Conservation (phyloP, 2,113 vertebrate species). For the Leptobrachium ailaonicum region DNA sequence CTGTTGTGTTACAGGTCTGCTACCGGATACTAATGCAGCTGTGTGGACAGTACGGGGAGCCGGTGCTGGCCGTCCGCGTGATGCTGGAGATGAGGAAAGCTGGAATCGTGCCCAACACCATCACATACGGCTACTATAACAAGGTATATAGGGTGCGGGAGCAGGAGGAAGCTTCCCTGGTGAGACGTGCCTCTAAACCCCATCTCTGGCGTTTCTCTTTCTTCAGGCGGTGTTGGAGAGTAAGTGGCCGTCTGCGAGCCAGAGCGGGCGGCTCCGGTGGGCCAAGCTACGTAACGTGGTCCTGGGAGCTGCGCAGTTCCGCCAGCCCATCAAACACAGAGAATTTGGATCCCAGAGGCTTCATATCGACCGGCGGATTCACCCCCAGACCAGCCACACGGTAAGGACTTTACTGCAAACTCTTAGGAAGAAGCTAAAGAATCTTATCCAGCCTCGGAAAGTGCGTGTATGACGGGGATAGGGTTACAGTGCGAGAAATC, state of each 20-base stretch:
- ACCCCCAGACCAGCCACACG: not conserved
- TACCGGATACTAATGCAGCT: constrained; percentile 96
- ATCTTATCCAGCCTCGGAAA: no score
- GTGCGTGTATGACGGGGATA: no score
- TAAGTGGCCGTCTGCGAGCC: constrained; percentile 90
- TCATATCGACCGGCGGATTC: not conserved
- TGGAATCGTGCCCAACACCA: constrained; percentile 89
- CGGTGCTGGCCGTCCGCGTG: constrained; percentile 87
- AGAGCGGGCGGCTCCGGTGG: constrained; percentile 86
- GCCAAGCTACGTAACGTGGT: constrained; percentile 90
- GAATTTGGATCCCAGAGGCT: constrained; percentile 14
- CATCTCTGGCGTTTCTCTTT: not conserved
- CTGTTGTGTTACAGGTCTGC: constrained; percentile 74
- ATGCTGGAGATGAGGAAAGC: constrained; percentile 94
- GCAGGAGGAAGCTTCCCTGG: not conserved
- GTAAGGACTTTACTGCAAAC: not conserved
- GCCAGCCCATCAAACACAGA: constrained; percentile 77
- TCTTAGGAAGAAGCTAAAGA: no score
- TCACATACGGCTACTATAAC: constrained; percentile 94
- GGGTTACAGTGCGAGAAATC: no score
- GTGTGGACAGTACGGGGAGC: constrained; percentile 91
- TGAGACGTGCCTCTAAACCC: not conserved
- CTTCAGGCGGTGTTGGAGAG: constrained; percentile 89
- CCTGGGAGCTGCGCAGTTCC: constrained; percentile 89
- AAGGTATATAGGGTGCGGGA: constrained; percentile 71